Percentiles rank a stretch among this genome's conserved stretches.
Conservation (phyloP, 2,888 invertebrate species). For the Serripes groenlandicus region DNA sequence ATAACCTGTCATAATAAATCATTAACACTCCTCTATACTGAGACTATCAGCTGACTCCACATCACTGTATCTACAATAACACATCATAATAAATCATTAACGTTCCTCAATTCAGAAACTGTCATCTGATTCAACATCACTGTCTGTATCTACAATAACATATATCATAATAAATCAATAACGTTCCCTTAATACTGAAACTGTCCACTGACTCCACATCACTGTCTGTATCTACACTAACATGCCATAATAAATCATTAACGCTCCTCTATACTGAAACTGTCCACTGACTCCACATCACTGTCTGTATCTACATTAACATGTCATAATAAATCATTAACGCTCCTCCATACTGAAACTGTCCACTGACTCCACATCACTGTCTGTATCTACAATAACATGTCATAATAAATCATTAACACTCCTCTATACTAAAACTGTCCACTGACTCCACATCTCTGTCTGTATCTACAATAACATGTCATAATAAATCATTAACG, state of each 20-base stretch:
- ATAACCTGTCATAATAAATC: too few species aligned
- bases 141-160: too few species aligned
- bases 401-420: too few species aligned
- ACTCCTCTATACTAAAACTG: neutral
- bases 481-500: too few species aligned
- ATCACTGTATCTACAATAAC: conserved; percentile 74
- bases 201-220: conserved; percentile 81
- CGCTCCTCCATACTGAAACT: conserved; percentile 88
- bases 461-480: conserved; percentile 36
- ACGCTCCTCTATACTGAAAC: conserved; percentile 88
- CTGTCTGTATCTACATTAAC: conserved; percentile 75
- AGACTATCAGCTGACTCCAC: conserved; percentile 79
- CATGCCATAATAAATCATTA: too few species aligned
- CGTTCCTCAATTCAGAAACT: conserved; percentile 88
- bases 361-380: conserved; percentile 81
- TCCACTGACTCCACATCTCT: neutral
- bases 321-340: too few species aligned
- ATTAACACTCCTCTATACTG: conserved; percentile 88
- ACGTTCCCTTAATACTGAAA: conserved; percentile 86
- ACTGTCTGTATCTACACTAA: conserved; percentile 68
- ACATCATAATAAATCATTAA: too few species aligned
- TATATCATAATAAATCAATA: too few species aligned
- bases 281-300: conserved; percentile 81
- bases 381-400: conserved; percentile 73
- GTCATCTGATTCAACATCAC: too few species aligned